Evolutionary conservation across 2,888 invertebrate genomes (phyloP), one percentile per base, ranked within the genome.

Genomic region (Alviniconcha strummeri): DNA sequence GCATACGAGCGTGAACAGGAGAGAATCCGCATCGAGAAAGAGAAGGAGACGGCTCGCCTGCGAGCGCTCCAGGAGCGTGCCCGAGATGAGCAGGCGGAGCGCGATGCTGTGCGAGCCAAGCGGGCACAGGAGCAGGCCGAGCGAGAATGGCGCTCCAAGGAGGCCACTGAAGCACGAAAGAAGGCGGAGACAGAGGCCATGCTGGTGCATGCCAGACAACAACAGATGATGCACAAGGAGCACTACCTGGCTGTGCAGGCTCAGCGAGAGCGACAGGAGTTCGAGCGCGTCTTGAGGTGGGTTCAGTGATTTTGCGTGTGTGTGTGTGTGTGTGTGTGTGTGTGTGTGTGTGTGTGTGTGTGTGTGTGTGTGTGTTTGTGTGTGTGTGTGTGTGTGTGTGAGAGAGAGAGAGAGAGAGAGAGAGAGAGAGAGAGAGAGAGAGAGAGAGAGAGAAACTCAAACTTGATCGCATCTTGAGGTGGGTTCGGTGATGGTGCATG

Each of bases 181-280:
- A 94, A 93, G 87, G 90, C 91, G 5, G 91, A 91, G 84, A 91
- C 89, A 17, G 93, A 94, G 84, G 89, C 88, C 8, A 92, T 92
- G 90, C 87, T 94, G 86, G 92, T 91, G 80, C 86, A 90, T 17
- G 93, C 94, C 4, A 88, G 94, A 57, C 88, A 91, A 72, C 88
- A 90, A 74, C 94, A 94, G 88, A 92, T 92, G 91, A 87, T 90
- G 64, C 92, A 93, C 88, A 94, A 94, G 88, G 93, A 93, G 84
- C 94, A 93, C 86, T 92, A 91, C 88, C 88, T 93, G 82, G 94
- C 94, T 11, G 92, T 93, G 9, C 93, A 94, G 89, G 94, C 94
- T 13, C 93, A 93, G 82, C 86, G 93, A 55, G 94, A 94, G 84
- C 88, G 93, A 57, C 90, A 91, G 11, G 94, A 94, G 87, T 94